Conservation (phyloP, 2,888 invertebrate species). For the Latrodectus elegans region DNA sequence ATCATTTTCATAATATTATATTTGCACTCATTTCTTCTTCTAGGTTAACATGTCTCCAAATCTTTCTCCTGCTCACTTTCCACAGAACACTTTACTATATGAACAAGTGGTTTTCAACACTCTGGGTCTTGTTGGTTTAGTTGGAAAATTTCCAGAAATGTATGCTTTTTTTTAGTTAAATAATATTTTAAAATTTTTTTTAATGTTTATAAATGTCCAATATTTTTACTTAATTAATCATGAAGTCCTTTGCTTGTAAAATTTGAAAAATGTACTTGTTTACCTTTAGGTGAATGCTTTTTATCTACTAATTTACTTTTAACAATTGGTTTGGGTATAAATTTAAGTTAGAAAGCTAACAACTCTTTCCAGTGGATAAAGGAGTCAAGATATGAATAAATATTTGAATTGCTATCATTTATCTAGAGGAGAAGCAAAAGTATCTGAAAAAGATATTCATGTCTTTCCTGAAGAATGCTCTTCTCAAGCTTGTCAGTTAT, state of each 20-base stretch:
- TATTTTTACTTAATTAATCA: not conserved
- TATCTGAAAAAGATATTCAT: conserved; percentile 60
- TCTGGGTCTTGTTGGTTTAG: conserved; percentile 85
- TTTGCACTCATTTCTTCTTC: conserved; percentile 65
- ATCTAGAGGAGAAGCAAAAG: conserved; percentile 75
- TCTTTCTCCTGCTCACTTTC: conserved; percentile 92
- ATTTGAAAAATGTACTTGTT: not conserved
- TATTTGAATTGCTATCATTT: conserved; percentile 1
- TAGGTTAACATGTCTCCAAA: conserved; percentile 98
- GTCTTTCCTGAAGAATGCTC: conserved; percentile 61
- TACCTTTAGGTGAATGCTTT: not conserved
- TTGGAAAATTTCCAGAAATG: conserved; percentile 70
- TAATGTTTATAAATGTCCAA: not conserved
- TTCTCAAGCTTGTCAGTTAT: conserved; percentile 39
- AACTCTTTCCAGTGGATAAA: not conserved
- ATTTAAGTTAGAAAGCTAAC: not conserved
- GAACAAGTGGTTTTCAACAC: conserved; percentile 93
- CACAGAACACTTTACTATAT: conserved; percentile 88
- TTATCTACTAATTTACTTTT: not conserved
- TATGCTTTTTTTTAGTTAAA: conserved; percentile 27
- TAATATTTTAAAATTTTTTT: not conserved
- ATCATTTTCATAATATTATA: too few species aligned
- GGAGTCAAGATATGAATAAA: not conserved
- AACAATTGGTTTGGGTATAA: conserved; percentile 1
- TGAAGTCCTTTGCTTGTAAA: not conserved